Conservation (phyloP, 1,140 invertebrate genomes). For the Panulirus ornatus region DNA sequence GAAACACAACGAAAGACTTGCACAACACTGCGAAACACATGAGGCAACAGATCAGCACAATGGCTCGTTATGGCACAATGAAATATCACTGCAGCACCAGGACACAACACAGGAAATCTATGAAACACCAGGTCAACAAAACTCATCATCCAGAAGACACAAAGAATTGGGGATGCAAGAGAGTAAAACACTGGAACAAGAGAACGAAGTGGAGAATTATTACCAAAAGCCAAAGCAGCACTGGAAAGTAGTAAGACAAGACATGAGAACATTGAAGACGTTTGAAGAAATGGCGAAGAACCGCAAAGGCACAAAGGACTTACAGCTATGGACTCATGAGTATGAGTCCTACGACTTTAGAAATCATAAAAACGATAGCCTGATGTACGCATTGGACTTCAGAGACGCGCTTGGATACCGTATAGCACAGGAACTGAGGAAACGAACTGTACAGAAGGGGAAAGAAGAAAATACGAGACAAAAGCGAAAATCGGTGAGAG, state of each 20-base stretch:
- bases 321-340: background rate
- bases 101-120: no score
- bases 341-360: conserved; percentile 25
- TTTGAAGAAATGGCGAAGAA: background rate
- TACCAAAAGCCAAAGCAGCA: no score
- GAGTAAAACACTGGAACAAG: background rate
- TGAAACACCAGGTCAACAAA: no score
- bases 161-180: no score
- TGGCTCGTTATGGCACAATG: no score
- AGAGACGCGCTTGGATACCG: conserved; percentile 4
- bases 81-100: no score
- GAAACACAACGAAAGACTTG: background rate
- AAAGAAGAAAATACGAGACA: background rate
- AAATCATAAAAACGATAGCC: background rate
- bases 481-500: background rate
- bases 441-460: background rate
- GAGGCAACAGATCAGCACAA: no score
- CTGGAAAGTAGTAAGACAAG: background rate
- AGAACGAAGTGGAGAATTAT: no score
- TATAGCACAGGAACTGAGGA: background rate
- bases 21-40: background rate
- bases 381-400: conserved; percentile 7
- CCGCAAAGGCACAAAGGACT: background rate
- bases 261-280: background rate
- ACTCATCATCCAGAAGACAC: no score